phyloP scores from a whole-genome alignment of 2,888 invertebrate species.

The Leptura quadrifasciata region DNA sequence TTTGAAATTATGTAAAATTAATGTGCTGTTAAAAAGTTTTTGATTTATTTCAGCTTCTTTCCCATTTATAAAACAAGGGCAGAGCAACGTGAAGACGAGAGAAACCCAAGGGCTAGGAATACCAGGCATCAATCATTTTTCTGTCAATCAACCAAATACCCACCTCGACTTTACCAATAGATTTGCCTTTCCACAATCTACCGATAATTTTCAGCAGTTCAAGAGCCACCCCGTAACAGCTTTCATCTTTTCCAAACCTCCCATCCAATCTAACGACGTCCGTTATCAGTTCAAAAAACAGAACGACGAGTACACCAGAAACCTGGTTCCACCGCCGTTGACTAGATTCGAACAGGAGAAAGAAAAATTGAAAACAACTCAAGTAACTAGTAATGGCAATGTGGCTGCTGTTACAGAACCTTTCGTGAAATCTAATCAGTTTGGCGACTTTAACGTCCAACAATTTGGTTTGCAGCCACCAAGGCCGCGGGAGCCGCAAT shows the following conservation, averaged over 20 bases:
- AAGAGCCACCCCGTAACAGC: constrained; percentile 58
- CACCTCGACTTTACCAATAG: constrained; percentile 67
- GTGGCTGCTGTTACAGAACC: constrained; percentile 53
- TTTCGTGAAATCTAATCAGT: constrained; percentile 27
- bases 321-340: constrained; percentile 74
- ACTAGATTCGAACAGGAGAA: constrained; percentile 45
- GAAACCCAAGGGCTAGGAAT: constrained; percentile 62
- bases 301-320: constrained; percentile 73
- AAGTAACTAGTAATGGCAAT: constrained; percentile 57
- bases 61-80: constrained; percentile 61
- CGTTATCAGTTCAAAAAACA: constrained; percentile 59
- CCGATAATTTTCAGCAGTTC: constrained; percentile 71
- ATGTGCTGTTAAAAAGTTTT: background rate
- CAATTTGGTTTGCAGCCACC: constrained; percentile 54
- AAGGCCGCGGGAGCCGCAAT: constrained; percentile 65
- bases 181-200: constrained; percentile 71
- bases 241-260: constrained; percentile 59
- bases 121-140: constrained; percentile 73
- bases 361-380: constrained; percentile 46
- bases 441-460: constrained; percentile 46
- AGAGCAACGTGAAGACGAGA: constrained; percentile 58
- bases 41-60: constrained; percentile 62
- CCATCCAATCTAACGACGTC: constrained; percentile 49
- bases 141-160: constrained; percentile 73
- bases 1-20: no score